Conservation (phyloP, 2,113 vertebrate genomes). For the Amblyopsis rosae region DNA sequence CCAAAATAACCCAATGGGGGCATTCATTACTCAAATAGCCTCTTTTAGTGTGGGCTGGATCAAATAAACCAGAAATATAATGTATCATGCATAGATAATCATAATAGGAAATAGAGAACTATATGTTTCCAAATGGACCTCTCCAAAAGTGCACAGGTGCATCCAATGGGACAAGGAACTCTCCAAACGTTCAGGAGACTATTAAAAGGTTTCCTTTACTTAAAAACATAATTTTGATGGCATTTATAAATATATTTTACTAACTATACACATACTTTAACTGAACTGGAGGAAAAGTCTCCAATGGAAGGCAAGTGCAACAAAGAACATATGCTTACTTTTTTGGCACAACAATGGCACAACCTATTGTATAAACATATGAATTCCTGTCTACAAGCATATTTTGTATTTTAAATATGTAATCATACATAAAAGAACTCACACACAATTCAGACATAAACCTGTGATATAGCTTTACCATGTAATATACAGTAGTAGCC, state of each 20-base stretch:
- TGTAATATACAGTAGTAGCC: neutral
- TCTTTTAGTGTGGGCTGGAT: constrained; percentile 25
- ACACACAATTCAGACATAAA: neutral
- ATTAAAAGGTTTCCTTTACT: neutral
- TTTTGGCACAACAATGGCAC: constrained; percentile 24
- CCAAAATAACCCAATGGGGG: constrained; percentile 10
- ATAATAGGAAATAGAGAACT: neutral
- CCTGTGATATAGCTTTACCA: too few species aligned
- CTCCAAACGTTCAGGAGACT: constrained; percentile 1
- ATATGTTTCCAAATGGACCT: constrained; percentile 30
- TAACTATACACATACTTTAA: neutral
- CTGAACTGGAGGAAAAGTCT: neutral
- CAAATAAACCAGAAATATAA: constrained; percentile 17
- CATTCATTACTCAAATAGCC: constrained; percentile 23
- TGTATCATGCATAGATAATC: constrained; percentile 20
- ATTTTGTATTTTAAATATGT: neutral
- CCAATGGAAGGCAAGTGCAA: neutral
- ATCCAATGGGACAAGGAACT: constrained; percentile 38
- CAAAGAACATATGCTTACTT: neutral
- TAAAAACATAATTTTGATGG: constrained; percentile 25
- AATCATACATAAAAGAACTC: neutral
- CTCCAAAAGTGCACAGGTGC: constrained; percentile 59
- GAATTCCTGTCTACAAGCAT: neutral
- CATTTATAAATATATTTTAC: neutral
- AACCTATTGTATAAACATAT: neutral